Percentiles rank a stretch among this genome's conserved stretches.
phyloP scores from a whole-genome alignment of 2,113 vertebrate species.

The Poeciliopsis retropinna region DNA sequence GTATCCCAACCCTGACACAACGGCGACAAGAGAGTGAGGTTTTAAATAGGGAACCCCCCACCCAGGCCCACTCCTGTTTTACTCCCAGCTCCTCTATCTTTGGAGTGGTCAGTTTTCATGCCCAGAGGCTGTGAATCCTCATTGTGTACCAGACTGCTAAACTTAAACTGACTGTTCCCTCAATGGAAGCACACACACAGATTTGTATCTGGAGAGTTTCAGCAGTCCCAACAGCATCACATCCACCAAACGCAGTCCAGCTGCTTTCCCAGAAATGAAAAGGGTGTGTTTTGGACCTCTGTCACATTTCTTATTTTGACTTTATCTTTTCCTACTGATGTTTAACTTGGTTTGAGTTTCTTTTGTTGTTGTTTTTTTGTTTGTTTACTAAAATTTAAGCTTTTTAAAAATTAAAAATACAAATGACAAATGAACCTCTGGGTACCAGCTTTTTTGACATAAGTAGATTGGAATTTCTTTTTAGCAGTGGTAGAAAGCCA shows the following conservation, averaged over 20 bases:
- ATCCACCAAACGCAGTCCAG: constrained; percentile 63
- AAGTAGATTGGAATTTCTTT: constrained; percentile 2
- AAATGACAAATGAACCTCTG: neutral
- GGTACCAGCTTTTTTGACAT: neutral
- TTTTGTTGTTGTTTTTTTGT: neutral
- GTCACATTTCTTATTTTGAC: constrained; percentile 56
- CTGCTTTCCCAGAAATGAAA: constrained; percentile 66
- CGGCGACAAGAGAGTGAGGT: constrained; percentile 47
- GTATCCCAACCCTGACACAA: constrained; percentile 56
- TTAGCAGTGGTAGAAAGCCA: constrained; percentile 20
- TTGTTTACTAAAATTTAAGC: neutral
- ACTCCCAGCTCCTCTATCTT: constrained; percentile 60
- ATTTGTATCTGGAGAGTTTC: constrained; percentile 68
- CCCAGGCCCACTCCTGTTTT: neutral
- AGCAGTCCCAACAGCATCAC: constrained; percentile 65
- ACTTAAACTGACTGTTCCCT: constrained; percentile 56
- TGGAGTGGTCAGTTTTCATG: constrained; percentile 65
- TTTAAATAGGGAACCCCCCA: constrained; percentile 73
- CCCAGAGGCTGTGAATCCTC: constrained; percentile 65
- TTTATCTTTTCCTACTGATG: constrained; percentile 50
- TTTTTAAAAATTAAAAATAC: neutral
- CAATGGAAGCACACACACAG: constrained; percentile 35
- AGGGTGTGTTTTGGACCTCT: constrained; percentile 66
- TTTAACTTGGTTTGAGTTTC: constrained; percentile 37
- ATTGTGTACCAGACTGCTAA: constrained; percentile 63